Percentiles rank a stretch among this genome's conserved stretches.
These are phyloP conservation scores for Aeoliscus strigatus DNA, from an alignment of 2,797 vertebrate species.

Conservation along the genomic window DNA sequence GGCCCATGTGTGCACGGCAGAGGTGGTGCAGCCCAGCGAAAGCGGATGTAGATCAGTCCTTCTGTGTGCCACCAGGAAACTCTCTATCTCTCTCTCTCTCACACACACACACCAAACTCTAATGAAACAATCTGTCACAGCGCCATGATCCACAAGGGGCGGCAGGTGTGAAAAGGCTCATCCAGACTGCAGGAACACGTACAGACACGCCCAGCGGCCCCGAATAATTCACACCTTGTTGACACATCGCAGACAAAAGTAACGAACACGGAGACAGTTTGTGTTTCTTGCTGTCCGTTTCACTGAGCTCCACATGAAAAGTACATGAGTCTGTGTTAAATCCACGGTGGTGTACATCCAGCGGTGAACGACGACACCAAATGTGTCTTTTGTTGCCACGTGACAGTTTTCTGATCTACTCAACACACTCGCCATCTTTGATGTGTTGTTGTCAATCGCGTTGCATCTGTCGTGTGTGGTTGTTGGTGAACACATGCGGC, in stretches of 20 bases:
- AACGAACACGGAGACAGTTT: neutral
- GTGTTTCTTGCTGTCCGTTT: neutral
- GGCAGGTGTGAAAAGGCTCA: conserved; percentile 65
- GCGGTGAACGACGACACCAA: too few species aligned
- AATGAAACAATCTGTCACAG: conserved; percentile 45
- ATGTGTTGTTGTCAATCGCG: neutral
- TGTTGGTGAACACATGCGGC: neutral
- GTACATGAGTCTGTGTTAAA: too few species aligned
- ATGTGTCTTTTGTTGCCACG: too few species aligned
- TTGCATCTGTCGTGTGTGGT: neutral
- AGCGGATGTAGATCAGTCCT: too few species aligned
- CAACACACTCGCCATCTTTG: too few species aligned
- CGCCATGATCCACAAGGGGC: conserved; percentile 44
- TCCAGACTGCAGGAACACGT: conserved; percentile 23
- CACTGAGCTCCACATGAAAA: too few species aligned
- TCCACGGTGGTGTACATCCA: too few species aligned
- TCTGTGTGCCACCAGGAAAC: conserved; percentile 15
- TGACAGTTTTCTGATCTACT: too few species aligned
- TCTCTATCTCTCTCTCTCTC: conserved; percentile 49
- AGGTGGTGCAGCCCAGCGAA: too few species aligned
- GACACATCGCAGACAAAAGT: conserved; percentile 11
- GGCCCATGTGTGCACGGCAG: too few species aligned
- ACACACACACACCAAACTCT: conserved; percentile 14
- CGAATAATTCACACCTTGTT: conserved; percentile 58
- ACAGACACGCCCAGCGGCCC: conserved; percentile 30